Conservation (phyloP, 2,113 vertebrate genomes). For the Tangachromis dhanisi region DNA sequence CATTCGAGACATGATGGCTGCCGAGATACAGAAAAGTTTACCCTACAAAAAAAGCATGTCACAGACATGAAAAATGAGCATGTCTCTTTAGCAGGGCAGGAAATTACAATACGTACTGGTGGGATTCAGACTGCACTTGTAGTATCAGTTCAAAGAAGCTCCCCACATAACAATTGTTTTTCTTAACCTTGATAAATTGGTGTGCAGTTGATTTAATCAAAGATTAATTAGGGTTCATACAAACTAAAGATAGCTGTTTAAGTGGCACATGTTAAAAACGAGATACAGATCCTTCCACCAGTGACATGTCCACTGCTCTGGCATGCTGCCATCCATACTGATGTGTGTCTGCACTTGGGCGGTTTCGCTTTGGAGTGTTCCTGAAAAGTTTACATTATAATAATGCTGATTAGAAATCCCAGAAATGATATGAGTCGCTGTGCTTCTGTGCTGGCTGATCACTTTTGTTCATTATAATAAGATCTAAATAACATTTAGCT, state of each 20-base stretch:
- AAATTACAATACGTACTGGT: neutral
- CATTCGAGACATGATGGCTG: slow-evolving; percentile 35
- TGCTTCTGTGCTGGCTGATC: slow-evolving; percentile 6
- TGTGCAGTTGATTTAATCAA: neutral
- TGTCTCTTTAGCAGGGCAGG: neutral
- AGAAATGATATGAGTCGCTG: slow-evolving; percentile 40
- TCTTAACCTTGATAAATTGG: neutral
- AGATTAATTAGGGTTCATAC: neutral
- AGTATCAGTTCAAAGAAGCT: neutral
- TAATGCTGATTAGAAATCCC: slow-evolving; percentile 51
- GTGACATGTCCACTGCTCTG: neutral
- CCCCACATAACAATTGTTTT: neutral
- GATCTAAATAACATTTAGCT: slow-evolving; percentile 5
- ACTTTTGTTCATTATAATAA: slow-evolving; percentile 28
- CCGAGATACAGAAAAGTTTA: neutral
- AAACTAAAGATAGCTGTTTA: neutral
- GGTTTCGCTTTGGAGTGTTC: slow-evolving; percentile 15
- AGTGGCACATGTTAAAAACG: neutral
- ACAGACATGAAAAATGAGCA: neutral
- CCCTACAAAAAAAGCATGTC: neutral
- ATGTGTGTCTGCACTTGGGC: neutral
- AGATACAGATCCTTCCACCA: neutral
- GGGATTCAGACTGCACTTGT: neutral
- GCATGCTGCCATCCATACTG: neutral
- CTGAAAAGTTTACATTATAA: slow-evolving; percentile 61